Evolutionary conservation across 2,797 vertebrate species (phyloP), one percentile per base, ranked within the genome.

Genomic region (Gephyroberyx darwinii): DNA sequence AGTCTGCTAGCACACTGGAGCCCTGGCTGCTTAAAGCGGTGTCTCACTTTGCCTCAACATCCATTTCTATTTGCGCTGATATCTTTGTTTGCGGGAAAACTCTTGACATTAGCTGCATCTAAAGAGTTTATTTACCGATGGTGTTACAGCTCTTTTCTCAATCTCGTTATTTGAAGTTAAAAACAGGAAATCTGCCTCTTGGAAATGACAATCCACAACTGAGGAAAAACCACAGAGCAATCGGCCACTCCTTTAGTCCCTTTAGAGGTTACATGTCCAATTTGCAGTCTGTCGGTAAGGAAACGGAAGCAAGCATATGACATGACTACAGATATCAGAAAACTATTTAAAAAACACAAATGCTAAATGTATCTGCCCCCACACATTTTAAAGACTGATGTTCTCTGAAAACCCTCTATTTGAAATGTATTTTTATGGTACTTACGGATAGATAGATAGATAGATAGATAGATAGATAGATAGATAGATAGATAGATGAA

Each of bases 1-100:
- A 87, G 66, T 85, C 65, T 83, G 45, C 64, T 26, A 26, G 8
- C 6, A 55, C 7, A 69, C 66, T 2, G 17, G 61, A 73, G 41
- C 30, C 31, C 5, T 3, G n/a, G 41, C 9, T 31, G 41, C 53
- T 75, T 62, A 5, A 72, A 33, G 51, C 10, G 14, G 16, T 76
- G 62, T 75, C 39, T 74, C 39, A 57, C 31, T 58, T 74, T 55
- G 68, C 51, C 52, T 12, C 51, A 53, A 65, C 31, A 41, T 31
- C 16, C 22, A 19, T 41, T 54, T 41, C 35, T 37, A 35, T 55
- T 33, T 60, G 16, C 51, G 26, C 64, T 31, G 37, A 19, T 55
- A 54, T 12, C 26, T 10, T 35, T 30, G 35, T 8, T 4, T 39
- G 62, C 12, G 14, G 35, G 19, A 65, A 65, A 52, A 9, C 62